Evolutionary conservation across 2,113 vertebrate genomes (phyloP), one percentile per base, ranked within the genome.

Genomic region (Struthio camelus): DNA sequence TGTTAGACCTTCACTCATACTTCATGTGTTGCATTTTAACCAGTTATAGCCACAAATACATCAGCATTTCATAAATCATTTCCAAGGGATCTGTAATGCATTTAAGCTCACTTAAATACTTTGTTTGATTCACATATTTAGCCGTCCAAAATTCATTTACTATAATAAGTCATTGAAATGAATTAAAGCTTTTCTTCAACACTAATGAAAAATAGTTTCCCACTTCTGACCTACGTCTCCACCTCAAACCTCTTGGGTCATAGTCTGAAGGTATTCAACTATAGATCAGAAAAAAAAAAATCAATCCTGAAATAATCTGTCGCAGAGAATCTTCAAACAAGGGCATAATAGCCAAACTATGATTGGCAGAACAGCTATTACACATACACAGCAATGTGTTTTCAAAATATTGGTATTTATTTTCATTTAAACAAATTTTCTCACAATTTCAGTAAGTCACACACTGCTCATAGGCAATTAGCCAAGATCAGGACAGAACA

Each of bases 181-280:
- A 38, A 64, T 54, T 59, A 24, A 71, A 42, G 4, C 42, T 15
- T 73, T 70, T 50, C 56, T 82, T 62, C 46, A 19, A 76, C 24
- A 23, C 27, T 66, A 87, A 69, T 17, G 44, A 66, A 62, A 77
- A 67, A 46, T 8, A 5, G 56, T 22, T 78, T 86, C 51, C 30
- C 2, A 7, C 42, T 78, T 73, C 42, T 40, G 51, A 23, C 50
- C 79, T 34, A 9, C 32, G 42, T 3, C 18, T 54, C 18, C 44
- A 50, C 6, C 50, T 61, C 70, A 9, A 56, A 38, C 24, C 9
- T 73, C 40, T 9, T 0, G 0, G 25, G 25, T 5, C 12, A 36
- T 0, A 46, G 76, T 27, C 44, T 36, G 17, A 17, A 62, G 48
- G 14, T 3, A 38, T 18, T 67, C 54, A 25, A 0, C 12, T 3